Base-by-base conservation (phyloP, 2,797 vertebrate species). In the Parotocinclus haroldoi region DNA sequence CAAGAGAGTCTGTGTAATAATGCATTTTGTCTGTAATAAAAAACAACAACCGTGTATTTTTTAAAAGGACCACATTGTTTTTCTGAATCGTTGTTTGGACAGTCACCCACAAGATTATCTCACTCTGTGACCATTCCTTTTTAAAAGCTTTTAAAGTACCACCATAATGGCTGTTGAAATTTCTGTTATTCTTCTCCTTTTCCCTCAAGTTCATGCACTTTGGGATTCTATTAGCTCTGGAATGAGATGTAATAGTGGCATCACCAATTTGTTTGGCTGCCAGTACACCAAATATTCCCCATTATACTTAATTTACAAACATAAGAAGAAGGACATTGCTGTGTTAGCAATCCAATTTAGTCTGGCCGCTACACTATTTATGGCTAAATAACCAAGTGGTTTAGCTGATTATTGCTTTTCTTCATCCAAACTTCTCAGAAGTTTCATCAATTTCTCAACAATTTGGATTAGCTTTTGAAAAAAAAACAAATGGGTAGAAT, bases 291-390 rank as follows among this genome's bases (percentile, higher is more conserved):
- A 77, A 76, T 50, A 74, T 69, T 49, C 72, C 68, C 42, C 58
- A 77, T 83, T 79, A 81, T 48, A 68, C 65, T 72, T 69, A 58
- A 77, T 82, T 84, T 83, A 64, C 71, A 80, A 79, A 79, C 75
- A 80, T 46, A 63, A 75, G 63, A 44, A 57, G 53, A 48, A 49
- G 66, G 72, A 78, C 76, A 73, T 63, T 71, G 69, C 74, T 76
- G 67, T 82, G 53, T 73, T 49, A 53, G 57, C 42, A 59, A 79
- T 71, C 57, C 74, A 79, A 76, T 81, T 76, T 72, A 74, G 80
- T 83, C 79, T 74, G 63, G 80, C 71, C 72, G 74, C 48, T 66
- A 42, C 27, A 27, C 27, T 27, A 71, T 59, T 65, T 64, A 36
- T 66, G 72, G 78, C 76, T 79, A 67, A 76, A 75, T 73, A 72